Evolutionary conservation across 2,797 vertebrate species (phyloP), one percentile per base, ranked within the genome.

Genomic region (Delichon dasypus): DNA sequence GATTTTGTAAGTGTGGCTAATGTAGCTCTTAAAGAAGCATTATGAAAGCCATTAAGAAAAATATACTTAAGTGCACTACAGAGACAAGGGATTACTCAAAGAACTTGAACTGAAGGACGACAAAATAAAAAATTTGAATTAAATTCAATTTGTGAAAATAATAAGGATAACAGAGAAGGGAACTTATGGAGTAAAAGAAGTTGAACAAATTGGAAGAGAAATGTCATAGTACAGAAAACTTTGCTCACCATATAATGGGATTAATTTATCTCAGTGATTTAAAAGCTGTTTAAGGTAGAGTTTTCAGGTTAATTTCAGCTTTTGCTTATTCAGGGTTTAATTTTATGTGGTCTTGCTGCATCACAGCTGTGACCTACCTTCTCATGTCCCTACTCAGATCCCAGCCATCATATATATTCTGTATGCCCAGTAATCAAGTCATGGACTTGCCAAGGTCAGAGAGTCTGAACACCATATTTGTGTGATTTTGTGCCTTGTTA

Each of bases 111-210:
- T 48, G 48, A 73, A 66, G 29, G 53, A 95, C 90, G 32, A 54
- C 11, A 29, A 82, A 85, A 54, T 87, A 47, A 71, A 94, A 94
- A 90, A 53, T 16, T 85, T 48, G 47, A 74, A 90, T 93, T 81
- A 89, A 83, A 74, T 76, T 72, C 40, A 71, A 29, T 44, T 75
- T 91, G 45, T 89, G 70, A 96, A 91, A 85, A 93, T 94, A 94
- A 18, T 75, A 89, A 85, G 6, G 21, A 29, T 88, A 94, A 68
- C 34, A 70, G 66, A 62, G 27, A 64, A 54, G 17, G 73, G 61
- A 94, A 88, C 51, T 66, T 80, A 54, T 1, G 22, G 53, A 76
- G 92, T 85, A 84, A 34, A 89, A 36, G 42, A 42, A 62, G 53
- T 38, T 71, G 44, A 88, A 60, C 55, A n/a, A 66, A 54, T 82